These are phyloP conservation scores for Parthenolecanium corni DNA, from an alignment of 2,888 invertebrate species.

Conservation along the genomic window DNA sequence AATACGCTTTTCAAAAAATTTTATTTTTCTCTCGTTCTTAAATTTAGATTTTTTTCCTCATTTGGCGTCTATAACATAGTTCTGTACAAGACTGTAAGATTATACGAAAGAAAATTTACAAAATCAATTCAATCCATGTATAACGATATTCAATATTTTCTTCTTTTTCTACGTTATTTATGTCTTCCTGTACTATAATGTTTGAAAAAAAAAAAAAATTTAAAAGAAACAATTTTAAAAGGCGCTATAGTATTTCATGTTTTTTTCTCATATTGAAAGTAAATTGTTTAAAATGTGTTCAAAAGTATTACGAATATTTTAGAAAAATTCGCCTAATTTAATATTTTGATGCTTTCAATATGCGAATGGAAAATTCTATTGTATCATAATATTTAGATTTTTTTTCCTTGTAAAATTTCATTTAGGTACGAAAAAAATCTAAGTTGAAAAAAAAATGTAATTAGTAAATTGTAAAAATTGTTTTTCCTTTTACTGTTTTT, in stretches of 20 bases:
- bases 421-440: conserved; percentile 15
- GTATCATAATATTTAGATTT: conserved; percentile 23
- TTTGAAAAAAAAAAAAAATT: not conserved
- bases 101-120: not conserved
- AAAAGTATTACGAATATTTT: conserved; percentile 8
- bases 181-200: conserved; percentile 1
- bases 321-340: not conserved
- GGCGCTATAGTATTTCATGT: not conserved
- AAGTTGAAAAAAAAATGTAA: conserved; percentile 19
- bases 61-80: not conserved
- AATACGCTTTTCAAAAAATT: not conserved
- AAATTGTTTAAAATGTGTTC: conserved; percentile 26
- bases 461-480: conserved; percentile 27
- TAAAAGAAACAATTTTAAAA: not conserved
- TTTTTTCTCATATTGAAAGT: conserved; percentile 2
- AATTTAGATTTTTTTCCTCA: conserved; percentile 15
- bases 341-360: conserved; percentile 23
- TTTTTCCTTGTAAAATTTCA: conserved; percentile 14
- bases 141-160: not conserved
- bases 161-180: conserved; percentile 4
- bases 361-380: conserved; percentile 9
- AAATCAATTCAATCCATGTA: too few relatives aligned
- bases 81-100: too few relatives aligned
- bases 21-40: conserved; percentile 8
- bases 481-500: conserved; percentile 24